A percentile compares a stretch with the other conserved stretches of the same genome.
phyloP scores from a whole-genome alignment of 2,797 vertebrate genomes.

The Liparis tanakae region DNA sequence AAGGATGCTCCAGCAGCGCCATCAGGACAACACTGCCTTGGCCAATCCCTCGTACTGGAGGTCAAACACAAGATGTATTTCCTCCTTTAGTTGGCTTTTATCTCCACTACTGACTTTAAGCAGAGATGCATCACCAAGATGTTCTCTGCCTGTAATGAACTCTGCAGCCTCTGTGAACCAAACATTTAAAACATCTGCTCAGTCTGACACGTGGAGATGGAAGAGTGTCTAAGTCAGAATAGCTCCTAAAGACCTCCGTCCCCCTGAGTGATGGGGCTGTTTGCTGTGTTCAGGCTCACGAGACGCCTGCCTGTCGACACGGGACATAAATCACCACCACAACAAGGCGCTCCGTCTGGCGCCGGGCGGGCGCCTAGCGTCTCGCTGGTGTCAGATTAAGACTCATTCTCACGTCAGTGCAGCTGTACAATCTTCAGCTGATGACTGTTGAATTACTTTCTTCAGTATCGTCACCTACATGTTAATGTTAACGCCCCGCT shows the following conservation, averaged over 20 bases:
- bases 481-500: too few species aligned
- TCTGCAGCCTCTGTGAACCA: background rate
- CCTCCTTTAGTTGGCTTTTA: background rate
- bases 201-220: conserved; percentile 12
- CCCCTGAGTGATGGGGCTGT: conserved; percentile 19
- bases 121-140: background rate
- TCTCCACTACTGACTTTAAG: background rate
- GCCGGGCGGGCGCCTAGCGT: background rate
- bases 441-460: too few species aligned
- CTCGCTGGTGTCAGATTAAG: background rate
- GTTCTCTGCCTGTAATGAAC: conserved; percentile 1
- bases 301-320: conserved; percentile 1
- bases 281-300: conserved; percentile 2
- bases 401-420: background rate
- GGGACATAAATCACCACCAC: background rate
- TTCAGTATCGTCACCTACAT: background rate
- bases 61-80: background rate
- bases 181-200: conserved; percentile 2
- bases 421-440: background rate
- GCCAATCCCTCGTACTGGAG: background rate
- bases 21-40: too few species aligned
- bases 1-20: too few species aligned
- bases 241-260: conserved; percentile 1
- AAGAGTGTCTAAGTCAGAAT: conserved; percentile 5
- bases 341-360: background rate